Percentiles rank a stretch among this genome's conserved stretches.
Conservation (phyloP, 1,140 invertebrate species). For the Lepidostoma basale region DNA sequence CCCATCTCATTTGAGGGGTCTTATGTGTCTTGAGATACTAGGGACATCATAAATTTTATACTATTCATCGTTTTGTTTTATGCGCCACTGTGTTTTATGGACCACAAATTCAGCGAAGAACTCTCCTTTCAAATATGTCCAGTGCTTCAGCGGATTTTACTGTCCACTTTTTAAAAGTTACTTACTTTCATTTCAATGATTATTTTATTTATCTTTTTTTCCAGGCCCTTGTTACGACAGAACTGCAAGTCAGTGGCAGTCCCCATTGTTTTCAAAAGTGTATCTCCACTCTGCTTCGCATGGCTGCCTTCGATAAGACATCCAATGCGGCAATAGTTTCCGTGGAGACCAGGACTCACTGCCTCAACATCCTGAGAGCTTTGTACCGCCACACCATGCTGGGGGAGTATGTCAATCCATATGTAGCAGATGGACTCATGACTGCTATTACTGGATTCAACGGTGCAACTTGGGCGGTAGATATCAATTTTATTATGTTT, state of each 20-base stretch:
- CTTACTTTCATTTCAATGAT: too few species aligned
- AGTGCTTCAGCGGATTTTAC: too few species aligned
- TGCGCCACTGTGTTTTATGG: too few species aligned
- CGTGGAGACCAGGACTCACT: constrained; percentile 72
- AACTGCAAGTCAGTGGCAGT: constrained; percentile 63
- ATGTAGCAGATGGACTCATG: constrained; percentile 73
- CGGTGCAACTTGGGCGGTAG: constrained; percentile 78
- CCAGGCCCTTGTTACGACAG: constrained; percentile 75
- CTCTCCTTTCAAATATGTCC: too few species aligned
- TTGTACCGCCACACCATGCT: constrained; percentile 79
- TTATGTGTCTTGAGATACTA: too few species aligned
- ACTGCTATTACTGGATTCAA: constrained; percentile 78
- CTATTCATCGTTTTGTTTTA: too few species aligned
- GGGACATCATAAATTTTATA: too few species aligned
- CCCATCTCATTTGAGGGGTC: too few species aligned
- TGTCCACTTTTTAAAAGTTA: too few species aligned
- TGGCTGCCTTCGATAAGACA: constrained; percentile 23
- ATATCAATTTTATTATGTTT: constrained; percentile 45
- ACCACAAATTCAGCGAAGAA: too few species aligned
- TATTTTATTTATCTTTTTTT: too few species aligned
- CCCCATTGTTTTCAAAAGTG: constrained; percentile 65
- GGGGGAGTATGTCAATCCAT: constrained; percentile 73
- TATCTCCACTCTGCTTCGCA: constrained; percentile 64
- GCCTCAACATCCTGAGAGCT: constrained; percentile 84
- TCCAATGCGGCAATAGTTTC: not conserved